Base-by-base conservation (phyloP, 2,797 vertebrate species). In the Oreortyx pictus region DNA sequence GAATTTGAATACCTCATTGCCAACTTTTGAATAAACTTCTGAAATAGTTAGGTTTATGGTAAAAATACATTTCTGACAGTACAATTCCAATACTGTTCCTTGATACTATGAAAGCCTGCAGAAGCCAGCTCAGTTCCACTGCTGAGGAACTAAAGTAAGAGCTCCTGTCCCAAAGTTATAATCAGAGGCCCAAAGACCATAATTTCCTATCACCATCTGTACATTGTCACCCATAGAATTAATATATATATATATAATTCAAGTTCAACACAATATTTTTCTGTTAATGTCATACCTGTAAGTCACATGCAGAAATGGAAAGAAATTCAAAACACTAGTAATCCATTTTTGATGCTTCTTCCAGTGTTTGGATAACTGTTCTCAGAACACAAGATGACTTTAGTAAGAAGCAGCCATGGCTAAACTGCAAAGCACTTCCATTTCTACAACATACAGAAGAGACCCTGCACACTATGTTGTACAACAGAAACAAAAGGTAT, bases 321-420 rank as follows among this genome's bases (percentile, higher is more conserved):
- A 86, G 41, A 78, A 78, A 90, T 10, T 72, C 3, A 35, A 47
- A 81, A 39, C 24, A 25, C 52, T 57, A 33, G 47, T 47, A 78
- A 78, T 71, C 52, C 50, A 62, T 67, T 88, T 29, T 20, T 70
- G 22, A 56, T 60, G 44, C 4, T 84, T 5, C 49, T 77, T 66
- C 11, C 39, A 35, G 5, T 39, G 22, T 64, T 46, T 89, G 73
- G 65, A 39, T 39, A 89, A 1, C 33, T 16, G 10, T 17, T 78
- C 65, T 82, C 91, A 77, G 85, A 85, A 52, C n/a, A 64, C 29
- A 15, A 14, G 13, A 41, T 82, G 56, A 76, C 65, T 47, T 82
- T 64, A 73, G 41, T 57, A 86, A 87, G 25, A 66, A 78, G 13
- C 10, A 23, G 14, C 46, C 46, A 75, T 14, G 15, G 35, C 43